Percentiles rank a stretch among this genome's conserved stretches.
phyloP scores from a whole-genome alignment of 1,140 invertebrate species.

The Globodera ellingtonae region DNA sequence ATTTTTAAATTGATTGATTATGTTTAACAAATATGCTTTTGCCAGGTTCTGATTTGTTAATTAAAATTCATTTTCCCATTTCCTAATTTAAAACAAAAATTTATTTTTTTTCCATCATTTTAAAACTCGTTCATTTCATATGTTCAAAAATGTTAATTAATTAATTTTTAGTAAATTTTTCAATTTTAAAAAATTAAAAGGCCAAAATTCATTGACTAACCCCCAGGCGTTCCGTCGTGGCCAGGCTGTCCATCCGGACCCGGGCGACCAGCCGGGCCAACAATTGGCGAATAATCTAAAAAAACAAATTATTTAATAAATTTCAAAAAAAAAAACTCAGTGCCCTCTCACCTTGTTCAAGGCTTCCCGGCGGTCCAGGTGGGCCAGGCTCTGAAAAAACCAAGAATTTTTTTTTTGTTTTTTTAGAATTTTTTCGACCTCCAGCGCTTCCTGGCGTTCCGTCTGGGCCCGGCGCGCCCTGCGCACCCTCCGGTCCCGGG shows the following conservation, averaged over 20 bases:
- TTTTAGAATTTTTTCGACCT: background rate
- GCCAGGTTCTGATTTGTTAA: too few relatives aligned
- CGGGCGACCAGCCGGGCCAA: slow-evolving; percentile 40
- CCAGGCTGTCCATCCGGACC: slow-evolving; percentile 33
- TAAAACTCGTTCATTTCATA: too few relatives aligned
- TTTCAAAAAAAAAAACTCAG: too few relatives aligned
- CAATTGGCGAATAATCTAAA: slow-evolving; percentile 28
- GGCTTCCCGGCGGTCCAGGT: slow-evolving; percentile 8
- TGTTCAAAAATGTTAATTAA: too few relatives aligned
- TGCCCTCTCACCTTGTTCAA: slow-evolving; percentile 8
- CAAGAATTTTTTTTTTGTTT: background rate
- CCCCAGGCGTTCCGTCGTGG: background rate
- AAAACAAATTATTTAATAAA: background rate
- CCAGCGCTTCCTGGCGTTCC: slow-evolving; percentile 24
- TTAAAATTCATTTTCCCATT: too few relatives aligned
- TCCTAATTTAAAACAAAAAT: too few relatives aligned
- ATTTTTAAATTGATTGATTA: too few relatives aligned
- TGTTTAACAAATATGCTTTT: too few relatives aligned
- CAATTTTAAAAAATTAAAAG: background rate
- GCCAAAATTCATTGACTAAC: background rate
- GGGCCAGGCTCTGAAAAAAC: slow-evolving; percentile 5
- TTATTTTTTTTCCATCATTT: too few relatives aligned
- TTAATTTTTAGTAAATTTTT: too few relatives aligned
- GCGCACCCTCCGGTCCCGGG: background rate
- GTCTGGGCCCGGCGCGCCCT: slow-evolving; percentile 33